These are phyloP conservation scores for Hemiprocne comata DNA, from an alignment of 2,113 vertebrate species.

Conservation along the genomic window DNA sequence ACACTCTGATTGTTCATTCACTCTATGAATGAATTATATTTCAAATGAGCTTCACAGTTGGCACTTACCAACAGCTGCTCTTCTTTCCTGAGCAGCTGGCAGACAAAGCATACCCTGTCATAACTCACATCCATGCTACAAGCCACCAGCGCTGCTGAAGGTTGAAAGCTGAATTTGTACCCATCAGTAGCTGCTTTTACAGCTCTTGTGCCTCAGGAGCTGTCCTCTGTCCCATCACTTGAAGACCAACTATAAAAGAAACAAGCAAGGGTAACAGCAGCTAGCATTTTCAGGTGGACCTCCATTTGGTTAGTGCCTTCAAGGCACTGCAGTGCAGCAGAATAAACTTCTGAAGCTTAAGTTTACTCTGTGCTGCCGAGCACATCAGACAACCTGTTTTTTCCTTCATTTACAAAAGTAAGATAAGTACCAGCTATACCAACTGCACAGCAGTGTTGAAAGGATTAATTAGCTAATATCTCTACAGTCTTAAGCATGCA, in stretches of 20 bases:
- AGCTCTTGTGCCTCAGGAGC: not conserved
- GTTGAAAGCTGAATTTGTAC: not conserved
- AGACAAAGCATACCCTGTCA: not conserved
- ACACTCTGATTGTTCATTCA: not conserved
- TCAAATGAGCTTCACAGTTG: not conserved
- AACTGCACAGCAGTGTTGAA: conserved; percentile 30
- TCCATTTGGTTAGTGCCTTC: not conserved
- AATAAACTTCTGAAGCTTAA: not conserved
- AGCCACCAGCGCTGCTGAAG: not conserved
- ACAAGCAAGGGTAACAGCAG: not conserved
- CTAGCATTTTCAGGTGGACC: not conserved
- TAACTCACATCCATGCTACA: not conserved
- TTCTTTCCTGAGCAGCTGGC: not conserved
- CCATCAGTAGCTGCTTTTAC: not conserved
- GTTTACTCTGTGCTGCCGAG: not conserved
- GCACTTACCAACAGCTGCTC: not conserved
- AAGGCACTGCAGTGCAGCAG: not conserved
- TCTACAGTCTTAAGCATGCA: conserved; percentile 5
- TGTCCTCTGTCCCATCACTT: not conserved
- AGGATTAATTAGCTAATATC: conserved; percentile 57
- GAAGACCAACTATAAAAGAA: not conserved
- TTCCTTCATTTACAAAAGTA: not conserved
- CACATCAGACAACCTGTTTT: not conserved
- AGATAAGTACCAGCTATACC: not conserved
- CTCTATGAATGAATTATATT: not conserved